Conservation (phyloP, 1,140 invertebrate genomes). For the Diploscapter pachys region DNA sequence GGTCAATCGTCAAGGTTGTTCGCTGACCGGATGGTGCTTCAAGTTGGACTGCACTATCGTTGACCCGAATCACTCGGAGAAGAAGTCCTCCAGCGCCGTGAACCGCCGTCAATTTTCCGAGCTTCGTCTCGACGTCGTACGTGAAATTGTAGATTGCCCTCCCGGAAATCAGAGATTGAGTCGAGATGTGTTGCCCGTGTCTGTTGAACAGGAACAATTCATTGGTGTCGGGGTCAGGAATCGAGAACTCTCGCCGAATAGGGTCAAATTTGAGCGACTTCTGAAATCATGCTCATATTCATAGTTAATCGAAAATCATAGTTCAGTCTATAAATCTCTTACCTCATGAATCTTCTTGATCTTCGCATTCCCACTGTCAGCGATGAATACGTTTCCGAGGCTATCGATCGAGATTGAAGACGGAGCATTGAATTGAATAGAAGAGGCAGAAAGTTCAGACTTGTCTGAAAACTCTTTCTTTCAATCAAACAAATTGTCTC, state of each 20-base stretch:
- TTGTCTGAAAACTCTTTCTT: too few species aligned
- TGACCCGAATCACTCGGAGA: constrained; percentile 11
- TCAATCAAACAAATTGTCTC: too few species aligned
- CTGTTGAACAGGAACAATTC: constrained; percentile 13
- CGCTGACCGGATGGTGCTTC: constrained; percentile 17
- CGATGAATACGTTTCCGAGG: constrained; percentile 25
- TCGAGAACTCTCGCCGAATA: too few species aligned
- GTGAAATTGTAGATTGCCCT: constrained; percentile 31
- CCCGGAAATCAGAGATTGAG: constrained; percentile 29
- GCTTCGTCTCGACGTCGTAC: constrained; percentile 28
- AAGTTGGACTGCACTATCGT: constrained; percentile 17
- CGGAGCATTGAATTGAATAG: constrained; percentile 23
- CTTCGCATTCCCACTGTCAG: constrained; percentile 27
- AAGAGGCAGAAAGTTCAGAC: constrained; percentile 1
- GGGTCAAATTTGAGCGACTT: too few species aligned
- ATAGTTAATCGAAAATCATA: too few species aligned
- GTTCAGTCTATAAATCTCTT: too few species aligned
- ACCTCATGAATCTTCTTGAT: constrained; percentile 17
- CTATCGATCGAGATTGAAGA: constrained; percentile 16
- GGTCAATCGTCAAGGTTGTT: constrained; percentile 8
- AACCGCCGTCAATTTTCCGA: constrained; percentile 14
- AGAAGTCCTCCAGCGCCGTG: constrained; percentile 12
- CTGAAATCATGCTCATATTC: too few species aligned
- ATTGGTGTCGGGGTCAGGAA: too few species aligned
- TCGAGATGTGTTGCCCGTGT: constrained; percentile 27